A percentile compares a stretch with the other conserved stretches of the same genome.
Conservation (phyloP, 2,797 vertebrate genomes). For the Rhinichthys osculus region DNA sequence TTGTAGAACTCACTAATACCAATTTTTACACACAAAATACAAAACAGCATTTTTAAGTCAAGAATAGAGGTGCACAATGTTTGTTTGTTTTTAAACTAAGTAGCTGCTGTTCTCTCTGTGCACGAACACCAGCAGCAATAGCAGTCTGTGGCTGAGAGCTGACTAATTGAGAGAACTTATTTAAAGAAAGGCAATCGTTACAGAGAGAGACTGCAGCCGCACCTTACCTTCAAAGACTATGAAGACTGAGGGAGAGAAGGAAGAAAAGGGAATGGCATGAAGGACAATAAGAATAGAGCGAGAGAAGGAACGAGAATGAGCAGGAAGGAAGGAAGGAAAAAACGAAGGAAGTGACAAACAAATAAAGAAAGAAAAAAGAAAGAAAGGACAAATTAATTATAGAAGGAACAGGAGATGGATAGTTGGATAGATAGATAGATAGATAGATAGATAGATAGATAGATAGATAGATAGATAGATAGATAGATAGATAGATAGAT, state of each 20-base stretch:
- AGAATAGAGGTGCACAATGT: background rate
- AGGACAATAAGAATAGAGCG: background rate
- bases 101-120: background rate
- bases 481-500: background rate
- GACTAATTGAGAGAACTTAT: constrained; percentile 29
- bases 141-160: background rate
- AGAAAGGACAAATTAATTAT: background rate
- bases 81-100: background rate
- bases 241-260: background rate
- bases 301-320: background rate
- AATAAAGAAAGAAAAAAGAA: background rate
- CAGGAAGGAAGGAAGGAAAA: background rate
- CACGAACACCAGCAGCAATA: background rate
- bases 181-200: constrained; percentile 55
- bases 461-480: background rate
- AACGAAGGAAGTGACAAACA: background rate
- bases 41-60: background rate
- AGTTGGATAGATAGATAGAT: fast-evolving
- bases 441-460: background rate
- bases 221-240: constrained; percentile 60
- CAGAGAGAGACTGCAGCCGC: constrained; percentile 51
- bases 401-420: background rate
- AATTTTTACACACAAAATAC: background rate
- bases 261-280: background rate
- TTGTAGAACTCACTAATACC: background rate